Conservation (phyloP, 1,140 invertebrate genomes). For the Caenorhabditis elegans region WBcel235 BX284605.5:2442001-2442500, state of each 20-base stretch:
- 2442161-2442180: too few relatives aligned
- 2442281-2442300: neutral
- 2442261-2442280: neutral
- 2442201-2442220: neutral
- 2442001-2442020: too few relatives aligned
- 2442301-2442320: neutral
- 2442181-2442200: too few relatives aligned
- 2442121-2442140: too few relatives aligned
- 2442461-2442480: neutral
- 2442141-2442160: too few relatives aligned
- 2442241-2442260: neutral
- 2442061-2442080: too few relatives aligned
- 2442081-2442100: too few relatives aligned
- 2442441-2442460: neutral
- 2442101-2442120: too few relatives aligned
- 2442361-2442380: neutral
- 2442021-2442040: too few relatives aligned
- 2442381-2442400: neutral
- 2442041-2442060: too few relatives aligned
- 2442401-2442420: neutral
- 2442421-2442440: conserved; percentile 6
- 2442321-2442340: neutral
- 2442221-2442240: neutral
- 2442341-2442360: neutral
- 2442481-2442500: neutral